Conservation (phyloP, 1,140 invertebrate genomes). For the Drosophila quadrilineata region DNA sequence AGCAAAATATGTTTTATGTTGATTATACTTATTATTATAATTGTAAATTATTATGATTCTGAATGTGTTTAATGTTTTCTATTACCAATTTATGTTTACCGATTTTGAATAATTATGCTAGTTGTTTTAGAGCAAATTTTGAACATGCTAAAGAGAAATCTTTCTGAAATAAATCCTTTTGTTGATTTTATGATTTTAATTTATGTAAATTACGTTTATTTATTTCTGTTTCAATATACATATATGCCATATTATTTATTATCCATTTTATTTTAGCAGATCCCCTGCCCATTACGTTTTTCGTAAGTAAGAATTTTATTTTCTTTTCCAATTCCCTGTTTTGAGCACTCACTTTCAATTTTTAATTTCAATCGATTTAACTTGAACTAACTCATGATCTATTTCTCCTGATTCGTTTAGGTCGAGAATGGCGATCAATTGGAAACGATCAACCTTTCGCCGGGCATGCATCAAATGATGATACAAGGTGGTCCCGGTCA, state of each 20-base stretch:
- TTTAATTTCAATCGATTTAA: neutral
- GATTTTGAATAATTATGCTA: conserved; percentile 39
- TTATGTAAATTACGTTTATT: conserved; percentile 10
- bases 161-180: conserved; percentile 67
- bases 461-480: conserved; percentile 89
- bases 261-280: conserved; percentile 13
- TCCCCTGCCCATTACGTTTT: conserved; percentile 2
- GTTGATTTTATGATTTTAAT: conserved; percentile 59
- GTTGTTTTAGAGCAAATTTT: conserved; percentile 58
- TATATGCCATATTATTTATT: neutral
- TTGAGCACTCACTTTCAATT: neutral
- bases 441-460: conserved; percentile 87
- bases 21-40: conserved; percentile 34
- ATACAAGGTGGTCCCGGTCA: conserved; percentile 87
- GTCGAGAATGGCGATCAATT: conserved; percentile 86
- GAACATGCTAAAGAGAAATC: conserved; percentile 41
- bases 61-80: conserved; percentile 53
- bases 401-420: conserved; percentile 62
- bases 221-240: neutral
- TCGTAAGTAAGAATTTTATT: conserved; percentile 19
- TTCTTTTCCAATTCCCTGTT: neutral
- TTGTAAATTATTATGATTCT: conserved; percentile 37
- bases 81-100: conserved; percentile 47
- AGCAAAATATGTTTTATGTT: too few species aligned
- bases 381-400: neutral